These are phyloP conservation scores for Chymomyza caudatula DNA, from an alignment of 2,888 invertebrate genomes.

Conservation along the genomic window DNA sequence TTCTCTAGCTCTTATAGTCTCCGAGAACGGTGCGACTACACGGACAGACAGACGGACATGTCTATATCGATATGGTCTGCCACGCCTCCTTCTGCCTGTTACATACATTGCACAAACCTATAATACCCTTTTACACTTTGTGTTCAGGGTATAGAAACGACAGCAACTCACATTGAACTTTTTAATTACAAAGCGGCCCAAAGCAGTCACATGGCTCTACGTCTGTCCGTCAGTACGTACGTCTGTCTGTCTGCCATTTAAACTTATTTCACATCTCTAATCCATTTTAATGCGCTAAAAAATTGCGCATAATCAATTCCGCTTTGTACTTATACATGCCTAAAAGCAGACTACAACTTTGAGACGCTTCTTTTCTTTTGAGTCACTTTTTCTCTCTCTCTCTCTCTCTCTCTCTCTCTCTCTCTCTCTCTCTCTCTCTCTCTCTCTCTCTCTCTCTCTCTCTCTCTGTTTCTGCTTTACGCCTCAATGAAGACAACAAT, in stretches of 20 bases:
- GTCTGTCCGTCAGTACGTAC: conserved; percentile 52
- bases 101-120: too few species aligned
- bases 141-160: conserved; percentile 6
- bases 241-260: conserved; percentile 33
- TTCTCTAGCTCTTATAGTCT: too few species aligned
- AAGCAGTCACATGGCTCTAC: conserved; percentile 21
- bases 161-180: conserved; percentile 8
- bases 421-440: too few species aligned
- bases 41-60: too few species aligned
- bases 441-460: too few species aligned
- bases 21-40: too few species aligned
- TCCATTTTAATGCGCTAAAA: conserved; percentile 42
- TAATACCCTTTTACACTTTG: too few species aligned
- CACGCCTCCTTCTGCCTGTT: too few species aligned
- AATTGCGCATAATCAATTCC: conserved; percentile 60
- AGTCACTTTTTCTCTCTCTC: neutral
- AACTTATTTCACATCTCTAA: conserved; percentile 52
- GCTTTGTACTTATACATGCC: conserved; percentile 15
- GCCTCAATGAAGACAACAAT: conserved; percentile 30
- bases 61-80: too few species aligned
- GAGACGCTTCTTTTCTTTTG: neutral
- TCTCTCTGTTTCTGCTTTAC: neutral
- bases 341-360: conserved; percentile 12
- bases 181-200: conserved; percentile 23
- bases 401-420: neutral